Evolutionary conservation across 2,113 vertebrate genomes (phyloP).

Genomic region (Odontophorus gujanensis): DNA sequence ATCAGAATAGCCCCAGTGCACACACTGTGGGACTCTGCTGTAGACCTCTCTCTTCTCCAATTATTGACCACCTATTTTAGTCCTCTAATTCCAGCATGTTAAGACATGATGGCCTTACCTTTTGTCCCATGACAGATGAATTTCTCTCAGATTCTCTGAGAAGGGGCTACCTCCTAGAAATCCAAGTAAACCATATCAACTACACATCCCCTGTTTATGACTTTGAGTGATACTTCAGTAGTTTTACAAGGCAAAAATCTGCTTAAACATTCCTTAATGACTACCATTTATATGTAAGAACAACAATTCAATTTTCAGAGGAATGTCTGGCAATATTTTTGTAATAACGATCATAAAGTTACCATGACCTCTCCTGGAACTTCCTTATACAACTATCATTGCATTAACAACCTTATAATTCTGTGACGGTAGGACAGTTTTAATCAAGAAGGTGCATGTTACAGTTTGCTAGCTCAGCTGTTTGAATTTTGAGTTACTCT

Average conservation of each 20-base stretch:
- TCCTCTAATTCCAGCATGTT: neutral
- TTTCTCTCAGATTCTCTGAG: neutral
- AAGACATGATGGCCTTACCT: neutral
- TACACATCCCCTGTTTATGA: neutral
- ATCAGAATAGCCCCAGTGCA: rapidly evolving
- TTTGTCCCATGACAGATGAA: neutral
- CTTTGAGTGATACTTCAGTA: neutral
- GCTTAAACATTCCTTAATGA: neutral
- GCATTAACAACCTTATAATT: neutral
- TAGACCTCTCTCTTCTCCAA: neutral
- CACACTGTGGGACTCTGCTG: neutral
- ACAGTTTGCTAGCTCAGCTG: neutral
- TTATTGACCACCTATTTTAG: neutral
- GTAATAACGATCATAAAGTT: neutral
- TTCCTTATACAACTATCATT: neutral
- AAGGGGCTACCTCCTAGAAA: neutral
- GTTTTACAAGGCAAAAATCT: neutral
- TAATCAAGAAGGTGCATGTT: neutral
- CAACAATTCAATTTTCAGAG: neutral
- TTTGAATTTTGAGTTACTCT: neutral
- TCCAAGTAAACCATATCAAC: neutral
- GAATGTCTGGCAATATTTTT: neutral
- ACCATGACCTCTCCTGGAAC: neutral
- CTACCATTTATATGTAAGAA: neutral
- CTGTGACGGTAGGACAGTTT: neutral